phyloP scores from a whole-genome alignment of 2,888 invertebrate genomes.

The Acanthosepion pharaonis region DNA sequence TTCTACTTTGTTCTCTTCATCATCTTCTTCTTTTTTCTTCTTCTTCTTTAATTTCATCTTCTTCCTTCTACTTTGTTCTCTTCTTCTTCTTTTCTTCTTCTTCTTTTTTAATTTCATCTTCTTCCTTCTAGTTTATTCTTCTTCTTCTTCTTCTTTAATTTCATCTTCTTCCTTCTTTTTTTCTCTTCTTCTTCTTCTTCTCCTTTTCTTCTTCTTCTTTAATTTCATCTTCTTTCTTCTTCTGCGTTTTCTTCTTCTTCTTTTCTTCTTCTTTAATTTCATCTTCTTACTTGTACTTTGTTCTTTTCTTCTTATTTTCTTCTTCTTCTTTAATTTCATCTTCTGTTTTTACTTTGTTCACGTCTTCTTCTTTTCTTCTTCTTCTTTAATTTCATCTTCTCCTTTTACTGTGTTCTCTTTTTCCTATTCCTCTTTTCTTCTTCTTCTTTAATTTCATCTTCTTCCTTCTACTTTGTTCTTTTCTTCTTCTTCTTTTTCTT shows the following conservation, averaged over 20 bases:
- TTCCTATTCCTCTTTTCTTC: background rate
- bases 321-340: background rate
- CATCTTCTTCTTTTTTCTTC: background rate
- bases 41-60: background rate
- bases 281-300: too few relatives aligned
- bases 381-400: too few relatives aligned
- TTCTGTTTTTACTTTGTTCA: background rate
- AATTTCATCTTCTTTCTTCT: too few relatives aligned
- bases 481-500: background rate
- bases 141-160: background rate
- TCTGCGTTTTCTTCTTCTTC: too few relatives aligned
- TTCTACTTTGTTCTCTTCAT: background rate
- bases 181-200: too few relatives aligned
- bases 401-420: too few relatives aligned
- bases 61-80: background rate
- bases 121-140: background rate
- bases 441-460: background rate
- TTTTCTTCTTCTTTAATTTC: too few relatives aligned
- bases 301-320: background rate
- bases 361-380: background rate
- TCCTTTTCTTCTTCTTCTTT: too few relatives aligned
- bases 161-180: too few relatives aligned
- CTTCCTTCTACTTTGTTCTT: background rate
- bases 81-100: background rate
- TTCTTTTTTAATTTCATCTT: background rate